Conservation (phyloP, 2,797 vertebrate genomes). For the Pygocentrus nattereri region DNA sequence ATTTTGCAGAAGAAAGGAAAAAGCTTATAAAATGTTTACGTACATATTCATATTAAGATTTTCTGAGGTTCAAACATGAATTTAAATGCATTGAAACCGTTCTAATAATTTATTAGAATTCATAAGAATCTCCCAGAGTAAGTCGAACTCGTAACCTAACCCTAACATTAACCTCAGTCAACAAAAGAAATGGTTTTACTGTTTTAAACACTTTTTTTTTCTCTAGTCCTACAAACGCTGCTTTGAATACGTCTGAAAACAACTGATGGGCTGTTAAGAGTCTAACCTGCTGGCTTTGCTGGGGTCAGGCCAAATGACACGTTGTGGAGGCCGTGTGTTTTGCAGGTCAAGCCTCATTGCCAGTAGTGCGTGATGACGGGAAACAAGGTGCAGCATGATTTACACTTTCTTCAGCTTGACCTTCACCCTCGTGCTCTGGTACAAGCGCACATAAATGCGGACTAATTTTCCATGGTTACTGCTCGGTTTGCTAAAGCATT, state of each 20-base stretch:
- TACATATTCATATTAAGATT: too few species aligned
- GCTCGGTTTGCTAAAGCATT: conserved; percentile 1
- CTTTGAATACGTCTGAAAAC: background rate
- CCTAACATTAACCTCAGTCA: too few species aligned
- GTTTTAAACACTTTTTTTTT: too few species aligned
- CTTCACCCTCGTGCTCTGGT: conserved; percentile 13
- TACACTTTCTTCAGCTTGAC: conserved; percentile 24
- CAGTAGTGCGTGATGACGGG: conserved; percentile 39
- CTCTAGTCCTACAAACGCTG: background rate
- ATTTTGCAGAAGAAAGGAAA: too few species aligned
- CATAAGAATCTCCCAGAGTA: too few species aligned
- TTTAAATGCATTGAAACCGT: too few species aligned
- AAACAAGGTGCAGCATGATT: conserved; percentile 49
- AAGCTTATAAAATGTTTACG: too few species aligned
- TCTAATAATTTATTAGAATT: too few species aligned
- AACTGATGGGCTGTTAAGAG: background rate
- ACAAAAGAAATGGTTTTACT: too few species aligned
- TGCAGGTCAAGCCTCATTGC: conserved; percentile 50
- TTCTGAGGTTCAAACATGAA: too few species aligned
- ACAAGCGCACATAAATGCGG: conserved; percentile 4
- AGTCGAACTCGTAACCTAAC: too few species aligned
- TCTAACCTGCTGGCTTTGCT: conserved; percentile 35
- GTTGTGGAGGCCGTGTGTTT: conserved; percentile 27
- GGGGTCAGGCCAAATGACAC: conserved; percentile 28
- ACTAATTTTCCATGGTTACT: conserved; percentile 9